Evolutionary conservation across 2,888 invertebrate species (phyloP).

Genomic region (Melieria picta): DNA sequence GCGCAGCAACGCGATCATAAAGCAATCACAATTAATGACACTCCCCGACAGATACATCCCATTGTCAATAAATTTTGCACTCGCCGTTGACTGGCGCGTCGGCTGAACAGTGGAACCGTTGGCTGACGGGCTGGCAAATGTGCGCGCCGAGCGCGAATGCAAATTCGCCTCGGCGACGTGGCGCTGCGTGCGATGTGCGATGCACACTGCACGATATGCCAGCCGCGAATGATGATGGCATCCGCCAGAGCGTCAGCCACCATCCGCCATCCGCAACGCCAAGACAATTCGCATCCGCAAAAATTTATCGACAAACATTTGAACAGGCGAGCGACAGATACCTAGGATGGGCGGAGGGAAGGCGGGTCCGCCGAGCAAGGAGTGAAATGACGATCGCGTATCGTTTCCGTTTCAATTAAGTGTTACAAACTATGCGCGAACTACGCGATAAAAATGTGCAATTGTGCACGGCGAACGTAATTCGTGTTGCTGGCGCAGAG

Average conservation of each 20-base stretch:
- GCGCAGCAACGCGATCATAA: constrained; percentile 55
- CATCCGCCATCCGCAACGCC: constrained; percentile 16
- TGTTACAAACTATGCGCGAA: constrained; percentile 38
- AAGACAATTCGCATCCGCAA: constrained; percentile 26
- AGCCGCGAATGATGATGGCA: constrained; percentile 32
- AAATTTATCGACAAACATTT: constrained; percentile 23
- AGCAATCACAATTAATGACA: constrained; percentile 63
- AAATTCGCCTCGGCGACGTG: constrained; percentile 1
- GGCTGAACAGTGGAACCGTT: background rate
- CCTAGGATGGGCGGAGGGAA: background rate
- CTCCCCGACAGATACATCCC: constrained; percentile 61
- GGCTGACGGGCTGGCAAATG: background rate
- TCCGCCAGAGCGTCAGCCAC: constrained; percentile 28
- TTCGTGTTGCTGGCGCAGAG: too few species aligned
- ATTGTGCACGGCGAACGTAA: constrained; percentile 6
- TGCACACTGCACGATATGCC: constrained; percentile 10
- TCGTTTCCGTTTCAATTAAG: constrained; percentile 41
- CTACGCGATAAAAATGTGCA: constrained; percentile 19
- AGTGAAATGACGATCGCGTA: constrained; percentile 28
- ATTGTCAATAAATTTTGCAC: constrained; percentile 61
- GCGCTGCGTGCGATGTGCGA: background rate
- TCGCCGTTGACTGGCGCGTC: constrained; percentile 33
- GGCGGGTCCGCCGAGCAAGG: background rate
- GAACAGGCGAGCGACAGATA: background rate
- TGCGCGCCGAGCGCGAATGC: background rate